Conservation (phyloP, 2,797 vertebrate genomes). For the Monodelphis domestica region DNA sequence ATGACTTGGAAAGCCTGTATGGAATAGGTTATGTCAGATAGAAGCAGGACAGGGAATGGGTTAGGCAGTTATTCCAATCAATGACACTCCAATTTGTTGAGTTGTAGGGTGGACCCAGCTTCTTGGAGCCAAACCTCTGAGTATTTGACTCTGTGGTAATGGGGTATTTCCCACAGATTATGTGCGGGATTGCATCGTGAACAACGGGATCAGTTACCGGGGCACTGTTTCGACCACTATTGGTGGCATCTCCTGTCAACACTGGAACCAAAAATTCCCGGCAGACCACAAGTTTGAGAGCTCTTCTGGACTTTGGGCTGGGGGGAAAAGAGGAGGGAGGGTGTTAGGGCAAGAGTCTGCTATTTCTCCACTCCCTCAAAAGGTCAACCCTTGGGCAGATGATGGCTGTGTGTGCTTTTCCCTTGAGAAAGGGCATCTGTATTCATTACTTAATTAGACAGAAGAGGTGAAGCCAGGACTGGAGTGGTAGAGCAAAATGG, state of each 20-base stretch:
- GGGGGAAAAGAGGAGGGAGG: not conserved
- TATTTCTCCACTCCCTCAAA: not conserved
- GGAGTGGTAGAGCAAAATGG: no score
- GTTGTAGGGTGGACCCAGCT: not conserved
- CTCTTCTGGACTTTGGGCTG: not conserved
- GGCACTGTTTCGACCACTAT: constrained; percentile 88
- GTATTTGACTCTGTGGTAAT: not conserved
- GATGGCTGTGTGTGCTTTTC: not conserved
- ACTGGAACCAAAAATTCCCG: constrained; percentile 93
- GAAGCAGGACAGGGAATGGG: not conserved
- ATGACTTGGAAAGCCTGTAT: not conserved
- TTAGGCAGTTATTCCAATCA: fast-evolving
- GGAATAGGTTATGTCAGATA: not conserved
- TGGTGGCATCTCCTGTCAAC: constrained; percentile 91
- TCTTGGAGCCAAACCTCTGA: not conserved
- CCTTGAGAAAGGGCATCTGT: not conserved
- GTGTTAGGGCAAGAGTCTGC: not conserved
- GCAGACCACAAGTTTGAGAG: constrained; percentile 92
- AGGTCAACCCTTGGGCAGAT: not conserved
- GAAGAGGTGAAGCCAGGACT: not conserved
- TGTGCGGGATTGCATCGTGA: constrained; percentile 92
- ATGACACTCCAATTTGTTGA: not conserved
- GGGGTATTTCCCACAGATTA: constrained; percentile 87
- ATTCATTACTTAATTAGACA: not conserved
- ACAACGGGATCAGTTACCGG: constrained; percentile 88